Conservation (phyloP, 2,113 vertebrate genomes). For the Callorhinus ursinus region DNA sequence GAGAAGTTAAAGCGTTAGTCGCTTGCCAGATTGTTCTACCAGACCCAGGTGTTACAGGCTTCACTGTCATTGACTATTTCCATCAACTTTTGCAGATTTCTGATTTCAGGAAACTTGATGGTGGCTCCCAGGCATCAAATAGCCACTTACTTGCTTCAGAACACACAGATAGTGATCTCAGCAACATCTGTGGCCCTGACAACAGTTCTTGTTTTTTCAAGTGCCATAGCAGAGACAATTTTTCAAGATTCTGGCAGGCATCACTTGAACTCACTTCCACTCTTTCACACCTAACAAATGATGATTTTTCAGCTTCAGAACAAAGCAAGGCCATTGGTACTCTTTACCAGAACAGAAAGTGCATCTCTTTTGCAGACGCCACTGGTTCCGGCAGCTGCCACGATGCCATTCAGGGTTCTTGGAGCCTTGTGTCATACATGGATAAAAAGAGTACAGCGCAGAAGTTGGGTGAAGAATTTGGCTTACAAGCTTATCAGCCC, state of each 20-base stretch:
- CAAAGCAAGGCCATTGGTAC: constrained; percentile 29
- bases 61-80: constrained; percentile 87
- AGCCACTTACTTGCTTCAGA: constrained; percentile 53
- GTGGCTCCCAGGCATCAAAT: constrained; percentile 54
- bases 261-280: constrained; percentile 85
- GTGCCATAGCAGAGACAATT: constrained; percentile 59
- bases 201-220: constrained; percentile 72
- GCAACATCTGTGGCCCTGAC: constrained; percentile 76
- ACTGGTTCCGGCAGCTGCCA: constrained; percentile 56
- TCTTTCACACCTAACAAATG: constrained; percentile 78
- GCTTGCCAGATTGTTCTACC: constrained; percentile 88
- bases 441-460: constrained; percentile 56
- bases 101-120: constrained; percentile 22
- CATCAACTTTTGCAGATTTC: constrained; percentile 77
- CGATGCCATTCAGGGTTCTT: constrained; percentile 47
- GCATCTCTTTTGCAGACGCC: constrained; percentile 32
- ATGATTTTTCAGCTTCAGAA: constrained; percentile 71
- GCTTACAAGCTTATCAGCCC: constrained; percentile 12
- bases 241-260: constrained; percentile 82
- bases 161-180: constrained; percentile 74
- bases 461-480: constrained; percentile 40
- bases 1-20: constrained; percentile 79
- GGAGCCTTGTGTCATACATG: constrained; percentile 57
- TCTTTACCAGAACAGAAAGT: constrained; percentile 65
- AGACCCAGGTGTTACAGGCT: constrained; percentile 80